Conservation (phyloP, 2,888 invertebrate genomes). For the Drosophila imparisetae region DNA sequence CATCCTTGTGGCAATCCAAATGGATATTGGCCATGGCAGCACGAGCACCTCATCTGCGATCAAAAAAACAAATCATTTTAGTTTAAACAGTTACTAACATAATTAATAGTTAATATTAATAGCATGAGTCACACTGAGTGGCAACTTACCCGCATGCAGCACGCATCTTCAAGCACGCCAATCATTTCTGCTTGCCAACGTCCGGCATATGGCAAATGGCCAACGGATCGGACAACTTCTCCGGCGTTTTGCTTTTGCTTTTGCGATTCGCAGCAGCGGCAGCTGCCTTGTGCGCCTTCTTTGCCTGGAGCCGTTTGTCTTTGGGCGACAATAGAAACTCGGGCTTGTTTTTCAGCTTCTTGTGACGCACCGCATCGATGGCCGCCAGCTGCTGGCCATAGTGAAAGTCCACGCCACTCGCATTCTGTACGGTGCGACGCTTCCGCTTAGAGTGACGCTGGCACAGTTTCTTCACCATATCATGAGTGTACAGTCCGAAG, state of each 20-base stretch:
- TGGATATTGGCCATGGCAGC: constrained; percentile 50
- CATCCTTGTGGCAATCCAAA: constrained; percentile 50
- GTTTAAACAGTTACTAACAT: neutral
- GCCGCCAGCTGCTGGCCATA: constrained; percentile 78
- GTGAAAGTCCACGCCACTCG: constrained; percentile 83
- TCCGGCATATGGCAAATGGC: constrained; percentile 16
- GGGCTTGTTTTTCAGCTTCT: constrained; percentile 77
- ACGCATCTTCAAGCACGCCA: constrained; percentile 75
- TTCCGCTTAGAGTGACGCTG: constrained; percentile 83
- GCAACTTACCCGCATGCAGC: constrained; percentile 53
- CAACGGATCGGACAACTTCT: constrained; percentile 30
- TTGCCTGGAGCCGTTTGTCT: constrained; percentile 76
- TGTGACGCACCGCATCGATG: constrained; percentile 75
- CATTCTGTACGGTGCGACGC: constrained; percentile 82
- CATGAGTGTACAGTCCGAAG: constrained; percentile 81
- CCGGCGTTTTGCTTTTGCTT: constrained; percentile 59
- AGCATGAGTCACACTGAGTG: neutral
- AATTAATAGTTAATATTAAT: too few relatives aligned
- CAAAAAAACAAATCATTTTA: neutral
- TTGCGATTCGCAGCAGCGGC: constrained; percentile 36
- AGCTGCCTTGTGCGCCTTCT: constrained; percentile 58
- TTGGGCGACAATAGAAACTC: constrained; percentile 82
- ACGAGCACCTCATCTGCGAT: constrained; percentile 44
- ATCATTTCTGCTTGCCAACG: constrained; percentile 67
- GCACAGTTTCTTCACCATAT: constrained; percentile 76